A percentile compares a stretch with the other conserved stretches of the same genome.
Conservation (phyloP, 2,797 vertebrate species). For the Poeciliopsis infans region DNA sequence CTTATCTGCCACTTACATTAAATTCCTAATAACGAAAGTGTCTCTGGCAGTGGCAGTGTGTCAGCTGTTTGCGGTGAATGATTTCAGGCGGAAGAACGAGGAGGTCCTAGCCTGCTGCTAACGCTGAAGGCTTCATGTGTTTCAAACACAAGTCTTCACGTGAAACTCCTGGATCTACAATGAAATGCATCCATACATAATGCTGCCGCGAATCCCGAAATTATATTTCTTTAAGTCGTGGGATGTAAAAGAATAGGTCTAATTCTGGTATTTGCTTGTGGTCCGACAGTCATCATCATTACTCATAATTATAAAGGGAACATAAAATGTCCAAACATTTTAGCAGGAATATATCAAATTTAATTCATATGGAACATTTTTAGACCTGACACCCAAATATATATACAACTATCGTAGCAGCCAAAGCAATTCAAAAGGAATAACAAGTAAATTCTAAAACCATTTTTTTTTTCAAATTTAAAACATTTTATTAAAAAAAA, state of each 20-base stretch:
- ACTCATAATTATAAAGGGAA: too few relatives aligned
- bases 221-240: background rate
- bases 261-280: too few relatives aligned
- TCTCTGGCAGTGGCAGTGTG: background rate
- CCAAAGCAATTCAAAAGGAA: too few relatives aligned
- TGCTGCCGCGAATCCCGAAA: background rate
- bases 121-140: background rate
- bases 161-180: background rate
- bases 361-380: background rate
- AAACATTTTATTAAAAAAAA: too few relatives aligned
- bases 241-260: background rate
- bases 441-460: too few relatives aligned
- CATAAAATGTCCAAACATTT: background rate
- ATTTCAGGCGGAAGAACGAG: background rate
- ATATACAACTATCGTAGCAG: too few relatives aligned
- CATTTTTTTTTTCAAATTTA: too few relatives aligned
- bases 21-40: background rate
- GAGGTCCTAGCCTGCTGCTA: slow-evolving; percentile 21
- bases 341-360: background rate
- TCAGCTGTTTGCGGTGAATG: background rate
- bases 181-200: background rate
- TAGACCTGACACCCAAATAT: background rate
- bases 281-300: background rate
- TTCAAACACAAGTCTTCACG: background rate
- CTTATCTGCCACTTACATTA: background rate